Conservation (phyloP, 1,140 invertebrate genomes). For the Sogatella furcifera region DNA sequence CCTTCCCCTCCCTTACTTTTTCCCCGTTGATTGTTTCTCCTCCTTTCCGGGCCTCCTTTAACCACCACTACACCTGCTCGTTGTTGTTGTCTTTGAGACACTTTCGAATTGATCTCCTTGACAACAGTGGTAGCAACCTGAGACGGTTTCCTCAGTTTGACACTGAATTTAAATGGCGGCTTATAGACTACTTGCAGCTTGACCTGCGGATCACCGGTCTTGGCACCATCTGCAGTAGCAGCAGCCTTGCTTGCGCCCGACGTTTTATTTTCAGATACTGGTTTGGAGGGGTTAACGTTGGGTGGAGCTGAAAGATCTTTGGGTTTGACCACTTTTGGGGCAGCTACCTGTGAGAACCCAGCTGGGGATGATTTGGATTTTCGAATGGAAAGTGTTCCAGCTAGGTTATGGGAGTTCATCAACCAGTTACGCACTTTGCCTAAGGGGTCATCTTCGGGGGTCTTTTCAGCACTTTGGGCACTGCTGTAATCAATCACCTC, state of each 20-base stretch:
- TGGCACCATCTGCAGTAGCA: conserved; percentile 3
- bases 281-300: neutral
- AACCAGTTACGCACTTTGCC: conserved; percentile 76
- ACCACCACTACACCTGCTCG: conserved; percentile 8
- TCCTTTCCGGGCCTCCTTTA: neutral
- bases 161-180: conserved; percentile 72
- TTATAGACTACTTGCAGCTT: conserved; percentile 74
- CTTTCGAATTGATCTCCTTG: conserved; percentile 22
- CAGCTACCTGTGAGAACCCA: conserved; percentile 32
- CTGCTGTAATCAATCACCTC: conserved; percentile 70
- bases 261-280: neutral
- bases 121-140: conserved; percentile 22
- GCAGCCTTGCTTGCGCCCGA: neutral
- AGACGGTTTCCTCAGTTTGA: conserved; percentile 48
- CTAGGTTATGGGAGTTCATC: conserved; percentile 49
- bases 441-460: conserved; percentile 51
- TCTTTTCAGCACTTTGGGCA: conserved; percentile 26
- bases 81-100: conserved; percentile 10
- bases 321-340: neutral
- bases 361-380: conserved; percentile 64
- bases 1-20: conserved; percentile 9
- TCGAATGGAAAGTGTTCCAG: conserved; percentile 28
- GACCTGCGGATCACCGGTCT: conserved; percentile 44
- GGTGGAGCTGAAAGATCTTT: neutral
- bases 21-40: conserved; percentile 9